Conservation (phyloP, 92 coral and sea anemone genomes). For the Virgularia gustaviana region DNA sequence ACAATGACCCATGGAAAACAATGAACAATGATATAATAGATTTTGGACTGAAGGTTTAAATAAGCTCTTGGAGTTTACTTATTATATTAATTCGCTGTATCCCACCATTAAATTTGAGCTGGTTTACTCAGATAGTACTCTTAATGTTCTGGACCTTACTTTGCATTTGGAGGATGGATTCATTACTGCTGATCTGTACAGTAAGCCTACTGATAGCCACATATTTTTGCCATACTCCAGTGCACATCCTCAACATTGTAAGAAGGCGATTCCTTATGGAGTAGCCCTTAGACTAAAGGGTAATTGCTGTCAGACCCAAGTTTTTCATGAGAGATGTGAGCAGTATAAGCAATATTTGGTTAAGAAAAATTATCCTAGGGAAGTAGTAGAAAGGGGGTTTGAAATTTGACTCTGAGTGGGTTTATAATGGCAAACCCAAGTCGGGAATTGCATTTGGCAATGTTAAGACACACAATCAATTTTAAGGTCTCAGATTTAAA, state of each 20-base stretch:
- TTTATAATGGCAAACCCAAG: too few species aligned
- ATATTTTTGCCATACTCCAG: slow-evolving; percentile 46
- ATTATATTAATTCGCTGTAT: too few species aligned
- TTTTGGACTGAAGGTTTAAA: too few species aligned
- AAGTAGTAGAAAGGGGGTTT: neutral
- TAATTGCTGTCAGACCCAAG: slow-evolving; percentile 15
- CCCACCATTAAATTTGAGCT: too few species aligned
- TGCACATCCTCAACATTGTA: slow-evolving; percentile 47
- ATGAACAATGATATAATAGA: too few species aligned
- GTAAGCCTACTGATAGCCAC: slow-evolving; percentile 55
- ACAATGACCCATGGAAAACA: too few species aligned
- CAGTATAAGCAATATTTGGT: slow-evolving; percentile 35
- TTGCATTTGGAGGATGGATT: slow-evolving; percentile 7
- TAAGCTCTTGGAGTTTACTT: too few species aligned
- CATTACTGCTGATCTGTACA: slow-evolving; percentile 38
- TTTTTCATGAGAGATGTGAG: neutral
- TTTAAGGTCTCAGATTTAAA: too few species aligned
- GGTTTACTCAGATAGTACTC: neutral
- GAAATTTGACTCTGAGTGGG: too few species aligned
- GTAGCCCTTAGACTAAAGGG: slow-evolving; percentile 40
- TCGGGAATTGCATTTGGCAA: too few species aligned
- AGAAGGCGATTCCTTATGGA: slow-evolving; percentile 44
- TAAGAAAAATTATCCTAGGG: slow-evolving; percentile 15
- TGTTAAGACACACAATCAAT: too few species aligned
- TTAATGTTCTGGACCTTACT: slow-evolving; percentile 21